phyloP scores from a whole-genome alignment of 2,888 invertebrate species.

The Patella caerulea region DNA sequence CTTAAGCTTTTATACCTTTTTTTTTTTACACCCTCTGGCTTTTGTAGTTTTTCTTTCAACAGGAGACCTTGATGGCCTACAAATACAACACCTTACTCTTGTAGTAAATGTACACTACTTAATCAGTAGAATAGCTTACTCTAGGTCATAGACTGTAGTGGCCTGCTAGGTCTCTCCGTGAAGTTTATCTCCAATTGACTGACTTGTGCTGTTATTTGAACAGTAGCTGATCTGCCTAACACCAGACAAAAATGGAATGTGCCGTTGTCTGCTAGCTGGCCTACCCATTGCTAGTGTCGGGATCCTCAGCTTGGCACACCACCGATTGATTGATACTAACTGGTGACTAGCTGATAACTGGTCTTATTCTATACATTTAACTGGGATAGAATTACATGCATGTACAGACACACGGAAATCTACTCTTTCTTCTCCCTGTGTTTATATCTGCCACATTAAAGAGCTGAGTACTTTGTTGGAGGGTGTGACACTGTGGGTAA shows the following conservation, averaged over 20 bases:
- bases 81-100: constrained; percentile 7
- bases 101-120: constrained; percentile 10
- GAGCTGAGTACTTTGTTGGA: constrained; percentile 5
- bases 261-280: constrained; percentile 13
- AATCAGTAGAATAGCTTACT: constrained; percentile 7
- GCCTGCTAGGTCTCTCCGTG: background rate
- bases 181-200: constrained; percentile 7
- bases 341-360: constrained; percentile 11
- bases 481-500: constrained; percentile 2
- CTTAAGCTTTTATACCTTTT: background rate
- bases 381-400: constrained; percentile 11
- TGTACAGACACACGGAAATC: constrained; percentile 11
- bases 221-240: constrained; percentile 13
- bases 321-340: constrained; percentile 10
- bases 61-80: background rate
- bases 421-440: background rate
- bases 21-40: constrained; percentile 1
- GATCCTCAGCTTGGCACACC: constrained; percentile 10
- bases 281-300: constrained; percentile 8
- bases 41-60: background rate
- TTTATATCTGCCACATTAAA: background rate
- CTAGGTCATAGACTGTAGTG: constrained; percentile 10
- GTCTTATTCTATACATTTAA: constrained; percentile 13
- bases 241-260: constrained; percentile 13
- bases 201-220: constrained; percentile 13